Conservation (phyloP, 2,797 vertebrate genomes). For the Ateles fusciceps region DNA sequence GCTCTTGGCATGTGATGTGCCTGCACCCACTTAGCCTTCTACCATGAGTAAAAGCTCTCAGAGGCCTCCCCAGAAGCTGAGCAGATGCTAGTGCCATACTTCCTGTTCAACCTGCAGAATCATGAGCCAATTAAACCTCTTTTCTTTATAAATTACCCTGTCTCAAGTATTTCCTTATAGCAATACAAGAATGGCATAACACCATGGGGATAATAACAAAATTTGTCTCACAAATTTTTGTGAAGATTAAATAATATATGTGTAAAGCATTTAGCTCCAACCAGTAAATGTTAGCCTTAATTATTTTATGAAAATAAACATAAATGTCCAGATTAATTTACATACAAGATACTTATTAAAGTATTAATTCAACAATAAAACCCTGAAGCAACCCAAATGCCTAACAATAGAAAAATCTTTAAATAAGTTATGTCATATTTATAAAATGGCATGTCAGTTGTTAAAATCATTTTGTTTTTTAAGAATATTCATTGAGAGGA, state of each 20-base stretch:
- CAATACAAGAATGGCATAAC: no score
- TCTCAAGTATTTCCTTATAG: no score
- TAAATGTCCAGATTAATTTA: neutral
- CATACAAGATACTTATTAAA: neutral
- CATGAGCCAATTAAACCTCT: no score
- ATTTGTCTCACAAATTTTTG: neutral
- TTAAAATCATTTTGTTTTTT: no score
- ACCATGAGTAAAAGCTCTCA: no score
- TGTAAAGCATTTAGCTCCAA: neutral
- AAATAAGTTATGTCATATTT: neutral
- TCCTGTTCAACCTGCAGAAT: no score
- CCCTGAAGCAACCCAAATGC: neutral
- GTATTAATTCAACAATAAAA: slow-evolving; percentile 2
- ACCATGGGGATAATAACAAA: neutral
- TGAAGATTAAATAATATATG: neutral
- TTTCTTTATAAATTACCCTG: no score
- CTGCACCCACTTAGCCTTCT: no score
- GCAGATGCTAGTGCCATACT: no score
- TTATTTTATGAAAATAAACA: neutral
- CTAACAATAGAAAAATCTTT: neutral
- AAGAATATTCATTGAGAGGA: neutral
- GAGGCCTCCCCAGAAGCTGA: no score
- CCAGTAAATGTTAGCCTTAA: neutral
- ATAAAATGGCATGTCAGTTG: neutral
- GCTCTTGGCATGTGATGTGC: no score